These are phyloP conservation scores for Cavia porcellus DNA, from an alignment of 2,113 vertebrate genomes.

Conservation along the genomic window DNA sequence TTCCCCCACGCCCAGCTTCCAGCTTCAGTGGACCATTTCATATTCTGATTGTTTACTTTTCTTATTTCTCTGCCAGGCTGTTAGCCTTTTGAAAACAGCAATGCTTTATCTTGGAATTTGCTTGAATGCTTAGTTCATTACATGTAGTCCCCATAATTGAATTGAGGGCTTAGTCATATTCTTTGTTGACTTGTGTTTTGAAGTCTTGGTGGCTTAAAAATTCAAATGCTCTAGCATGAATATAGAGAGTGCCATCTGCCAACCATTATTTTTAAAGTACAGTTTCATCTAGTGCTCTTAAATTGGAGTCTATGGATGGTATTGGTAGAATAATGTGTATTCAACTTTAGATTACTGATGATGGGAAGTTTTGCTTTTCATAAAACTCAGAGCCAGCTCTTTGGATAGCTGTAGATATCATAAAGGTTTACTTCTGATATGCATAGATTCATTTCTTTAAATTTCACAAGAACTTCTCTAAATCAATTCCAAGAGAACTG, in stretches of 20 bases:
- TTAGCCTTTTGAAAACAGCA: slow-evolving; percentile 46
- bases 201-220: slow-evolving; percentile 44
- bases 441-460: slow-evolving; percentile 20
- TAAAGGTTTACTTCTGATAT: slow-evolving; percentile 1
- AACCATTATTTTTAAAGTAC: slow-evolving; percentile 9
- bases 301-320: neutral
- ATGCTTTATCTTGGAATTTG: slow-evolving; percentile 17
- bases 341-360: slow-evolving; percentile 24
- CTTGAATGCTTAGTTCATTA: neutral
- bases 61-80: neutral
- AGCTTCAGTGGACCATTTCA: neutral
- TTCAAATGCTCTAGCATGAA: slow-evolving; percentile 43
- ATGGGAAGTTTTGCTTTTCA: slow-evolving; percentile 41
- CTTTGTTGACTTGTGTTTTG: slow-evolving; percentile 42
- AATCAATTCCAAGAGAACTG: slow-evolving; percentile 39
- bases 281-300: slow-evolving; percentile 46
- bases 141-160: neutral
- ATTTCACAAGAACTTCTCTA: neutral
- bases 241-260: neutral
- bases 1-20: neutral
- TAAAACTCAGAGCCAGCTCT: neutral
- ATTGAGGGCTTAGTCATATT: neutral
- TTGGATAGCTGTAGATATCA: neutral
- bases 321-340: slow-evolving; percentile 26
- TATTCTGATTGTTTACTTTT: slow-evolving; percentile 40